A percentile compares a stretch with the other conserved stretches of the same genome.
Conservation (phyloP, 2,797 vertebrate species). For the Carcharodon carcharias region DNA sequence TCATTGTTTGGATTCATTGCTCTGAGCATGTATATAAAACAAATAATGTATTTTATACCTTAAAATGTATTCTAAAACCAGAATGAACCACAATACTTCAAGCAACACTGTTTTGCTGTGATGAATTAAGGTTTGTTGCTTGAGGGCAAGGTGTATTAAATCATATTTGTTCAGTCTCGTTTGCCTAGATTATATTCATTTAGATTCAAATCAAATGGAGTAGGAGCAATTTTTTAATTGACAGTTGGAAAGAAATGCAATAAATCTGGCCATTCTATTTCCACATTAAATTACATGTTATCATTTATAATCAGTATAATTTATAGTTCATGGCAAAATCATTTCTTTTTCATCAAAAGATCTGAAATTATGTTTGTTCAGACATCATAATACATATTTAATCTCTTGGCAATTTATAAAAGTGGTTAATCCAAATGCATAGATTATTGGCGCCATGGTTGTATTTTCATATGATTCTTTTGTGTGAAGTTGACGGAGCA, state of each 20-base stretch:
- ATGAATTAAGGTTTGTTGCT: not conserved
- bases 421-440: not conserved
- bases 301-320: not conserved
- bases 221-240: not conserved
- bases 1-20: not conserved
- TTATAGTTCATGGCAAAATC: not conserved
- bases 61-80: not conserved
- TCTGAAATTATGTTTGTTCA: not conserved
- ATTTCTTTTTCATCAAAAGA: not conserved
- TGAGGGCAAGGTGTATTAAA: not conserved
- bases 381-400: not conserved
- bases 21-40: not conserved
- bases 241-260: not conserved
- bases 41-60: not conserved
- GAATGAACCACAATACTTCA: not conserved
- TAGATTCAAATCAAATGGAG: not conserved
- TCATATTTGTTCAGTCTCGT: not conserved
- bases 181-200: not conserved
- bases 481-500: not conserved
- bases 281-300: not conserved
- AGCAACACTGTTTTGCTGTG: not conserved
- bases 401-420: not conserved
- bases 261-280: not conserved
- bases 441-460: not conserved
- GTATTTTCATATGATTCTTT: not conserved